A percentile compares a stretch with the other conserved stretches of the same genome.
Evolutionary conservation across 1,140 invertebrate genomes (phyloP).

Genomic region (Vollenhovia emeryi): DNA sequence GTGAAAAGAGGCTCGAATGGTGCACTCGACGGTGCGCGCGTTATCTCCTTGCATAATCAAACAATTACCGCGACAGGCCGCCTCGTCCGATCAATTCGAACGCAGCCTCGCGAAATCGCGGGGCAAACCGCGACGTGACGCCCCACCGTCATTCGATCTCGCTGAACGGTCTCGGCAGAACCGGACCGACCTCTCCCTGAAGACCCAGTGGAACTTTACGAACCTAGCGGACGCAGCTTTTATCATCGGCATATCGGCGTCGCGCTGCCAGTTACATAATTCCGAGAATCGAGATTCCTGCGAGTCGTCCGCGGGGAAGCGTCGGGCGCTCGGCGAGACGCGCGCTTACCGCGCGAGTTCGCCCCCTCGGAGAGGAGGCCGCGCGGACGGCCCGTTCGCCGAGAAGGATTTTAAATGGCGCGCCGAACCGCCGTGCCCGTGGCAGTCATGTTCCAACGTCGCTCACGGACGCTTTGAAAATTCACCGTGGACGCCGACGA

Average conservation of each 20-base stretch:
- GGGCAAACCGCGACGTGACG: background rate
- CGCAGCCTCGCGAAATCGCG: background rate
- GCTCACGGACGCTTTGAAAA: constrained; percentile 59
- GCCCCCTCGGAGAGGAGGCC: background rate
- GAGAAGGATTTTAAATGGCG: constrained; percentile 69
- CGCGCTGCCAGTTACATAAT: constrained; percentile 65
- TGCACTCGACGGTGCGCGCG: no score
- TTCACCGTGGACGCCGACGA: background rate
- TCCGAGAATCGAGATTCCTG: constrained; percentile 16
- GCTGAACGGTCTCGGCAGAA: background rate
- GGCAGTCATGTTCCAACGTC: constrained; percentile 55
- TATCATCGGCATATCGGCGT: constrained; percentile 41
- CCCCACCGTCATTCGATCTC: background rate
- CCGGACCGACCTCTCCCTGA: background rate
- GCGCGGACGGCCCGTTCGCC: background rate
- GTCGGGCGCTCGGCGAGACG: background rate
- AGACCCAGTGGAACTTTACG: constrained; percentile 33
- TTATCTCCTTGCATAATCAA: background rate
- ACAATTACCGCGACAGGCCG: background rate
- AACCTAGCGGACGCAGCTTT: constrained; percentile 55
- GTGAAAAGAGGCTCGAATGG: background rate
- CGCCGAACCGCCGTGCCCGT: constrained; percentile 61
- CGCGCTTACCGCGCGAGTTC: background rate
- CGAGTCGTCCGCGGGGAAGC: background rate
- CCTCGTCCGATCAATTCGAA: background rate